Conservation (phyloP, 2,797 vertebrate species). For the Loris lydekkerianus region DNA sequence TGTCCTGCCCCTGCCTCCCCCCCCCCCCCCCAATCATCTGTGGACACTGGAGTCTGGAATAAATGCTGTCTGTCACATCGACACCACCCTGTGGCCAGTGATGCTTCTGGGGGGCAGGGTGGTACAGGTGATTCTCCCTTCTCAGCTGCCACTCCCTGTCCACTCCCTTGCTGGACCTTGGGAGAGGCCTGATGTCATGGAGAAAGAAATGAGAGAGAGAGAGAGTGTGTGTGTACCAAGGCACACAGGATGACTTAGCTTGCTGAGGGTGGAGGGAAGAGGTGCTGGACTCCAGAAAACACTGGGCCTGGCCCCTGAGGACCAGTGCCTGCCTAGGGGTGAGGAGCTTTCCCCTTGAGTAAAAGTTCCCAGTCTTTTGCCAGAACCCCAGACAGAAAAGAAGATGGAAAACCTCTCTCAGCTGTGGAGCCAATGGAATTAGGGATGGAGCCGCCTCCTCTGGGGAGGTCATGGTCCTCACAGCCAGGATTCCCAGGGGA, state of each 20-base stretch:
- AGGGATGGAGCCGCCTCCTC: background rate
- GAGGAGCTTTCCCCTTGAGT: slow-evolving; percentile 16
- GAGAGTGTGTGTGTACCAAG: background rate
- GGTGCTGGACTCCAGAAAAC: background rate
- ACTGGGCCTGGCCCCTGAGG: background rate
- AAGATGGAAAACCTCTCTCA: slow-evolving; percentile 4
- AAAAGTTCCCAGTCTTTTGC: slow-evolving; percentile 32
- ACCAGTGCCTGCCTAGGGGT: background rate
- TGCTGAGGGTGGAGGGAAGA: background rate
- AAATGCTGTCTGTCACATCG: slow-evolving; percentile 73
- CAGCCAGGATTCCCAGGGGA: background rate
- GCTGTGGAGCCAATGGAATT: background rate
- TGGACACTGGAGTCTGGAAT: slow-evolving; percentile 84
- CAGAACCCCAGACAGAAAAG: slow-evolving; percentile 42
- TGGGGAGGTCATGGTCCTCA: background rate
- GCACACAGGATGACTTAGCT: background rate
- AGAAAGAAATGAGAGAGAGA: background rate
- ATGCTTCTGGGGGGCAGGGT: background rate
- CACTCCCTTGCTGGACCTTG: background rate
- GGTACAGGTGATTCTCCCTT: background rate
- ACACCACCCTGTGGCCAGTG: slow-evolving; percentile 19
- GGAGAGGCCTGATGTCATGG: slow-evolving; percentile 43
- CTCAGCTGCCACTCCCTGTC: background rate
- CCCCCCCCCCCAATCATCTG: background rate
- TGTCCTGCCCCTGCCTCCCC: background rate